phyloP scores from a whole-genome alignment of 2,797 vertebrate genomes.

The Dicrostonyx torquatus region DNA sequence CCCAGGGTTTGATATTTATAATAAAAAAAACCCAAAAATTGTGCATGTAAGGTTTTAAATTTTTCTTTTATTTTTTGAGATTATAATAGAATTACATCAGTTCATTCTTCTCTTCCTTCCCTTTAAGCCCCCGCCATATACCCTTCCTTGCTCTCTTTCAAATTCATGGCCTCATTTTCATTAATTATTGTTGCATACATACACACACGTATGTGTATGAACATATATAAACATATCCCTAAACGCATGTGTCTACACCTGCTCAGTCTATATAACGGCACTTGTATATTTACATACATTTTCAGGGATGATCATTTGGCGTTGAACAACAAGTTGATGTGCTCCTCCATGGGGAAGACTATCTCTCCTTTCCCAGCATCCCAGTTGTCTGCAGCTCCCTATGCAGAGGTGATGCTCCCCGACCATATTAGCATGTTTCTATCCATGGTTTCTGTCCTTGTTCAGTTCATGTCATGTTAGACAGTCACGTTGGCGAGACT shows the following conservation, averaged over 20 bases:
- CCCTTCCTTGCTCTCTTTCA: not conserved
- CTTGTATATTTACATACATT: not conserved
- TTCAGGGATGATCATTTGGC: not conserved
- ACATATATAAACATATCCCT: not conserved
- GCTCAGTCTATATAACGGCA: not conserved
- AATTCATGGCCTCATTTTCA: not conserved
- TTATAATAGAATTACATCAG: not conserved
- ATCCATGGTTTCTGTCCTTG: no score
- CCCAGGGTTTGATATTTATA: not conserved
- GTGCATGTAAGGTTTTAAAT: not conserved
- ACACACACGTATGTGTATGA: not conserved
- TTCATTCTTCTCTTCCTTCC: no score
- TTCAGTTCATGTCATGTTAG: not conserved
- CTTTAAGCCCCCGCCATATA: not conserved
- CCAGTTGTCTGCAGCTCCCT: not conserved
- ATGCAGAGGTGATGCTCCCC: not conserved
- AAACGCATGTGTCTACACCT: not conserved
- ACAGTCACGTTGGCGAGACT: not conserved
- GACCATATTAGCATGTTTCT: not conserved
- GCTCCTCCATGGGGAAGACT: not conserved
- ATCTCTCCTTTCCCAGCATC: not conserved
- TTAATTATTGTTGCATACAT: not conserved
- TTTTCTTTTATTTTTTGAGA: not conserved
- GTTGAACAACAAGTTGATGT: not conserved
- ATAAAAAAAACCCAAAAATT: not conserved